A percentile compares a stretch with the other conserved stretches of the same genome.
phyloP scores from a whole-genome alignment of 1,140 invertebrate species.

The Bombus waltoni region DNA sequence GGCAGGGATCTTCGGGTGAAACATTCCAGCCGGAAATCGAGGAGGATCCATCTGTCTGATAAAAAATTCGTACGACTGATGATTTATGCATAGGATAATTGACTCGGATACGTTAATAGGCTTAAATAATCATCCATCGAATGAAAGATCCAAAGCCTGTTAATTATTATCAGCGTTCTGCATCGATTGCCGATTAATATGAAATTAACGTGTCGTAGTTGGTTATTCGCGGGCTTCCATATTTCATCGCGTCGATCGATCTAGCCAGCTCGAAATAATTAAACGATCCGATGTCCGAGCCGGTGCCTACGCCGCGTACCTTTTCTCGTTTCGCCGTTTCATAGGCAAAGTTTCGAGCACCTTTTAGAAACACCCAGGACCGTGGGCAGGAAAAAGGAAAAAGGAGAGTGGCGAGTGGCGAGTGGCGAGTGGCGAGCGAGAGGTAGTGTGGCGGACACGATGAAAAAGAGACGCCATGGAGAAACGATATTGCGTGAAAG shows the following conservation, averaged over 20 bases:
- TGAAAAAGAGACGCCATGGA: slow-evolving; percentile 2
- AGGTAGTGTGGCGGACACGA: background rate
- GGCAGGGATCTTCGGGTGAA: too few species aligned
- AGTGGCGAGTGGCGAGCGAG: background rate
- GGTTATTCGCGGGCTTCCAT: background rate
- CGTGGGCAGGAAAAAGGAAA: background rate
- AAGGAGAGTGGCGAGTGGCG: background rate
- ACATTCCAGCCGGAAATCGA: background rate
- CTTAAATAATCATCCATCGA: background rate
- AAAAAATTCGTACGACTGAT: background rate
- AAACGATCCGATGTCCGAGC: background rate
- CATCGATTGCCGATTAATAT: background rate
- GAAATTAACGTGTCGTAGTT: background rate
- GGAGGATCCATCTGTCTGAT: background rate
- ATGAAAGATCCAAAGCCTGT: background rate
- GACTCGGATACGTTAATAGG: background rate
- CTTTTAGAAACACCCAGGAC: background rate
- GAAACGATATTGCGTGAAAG: slow-evolving; percentile 48
- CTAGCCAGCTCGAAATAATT: background rate
- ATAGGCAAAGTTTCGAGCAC: slow-evolving; percentile 1
- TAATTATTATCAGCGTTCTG: background rate
- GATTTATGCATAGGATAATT: background rate
- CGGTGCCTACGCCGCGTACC: background rate
- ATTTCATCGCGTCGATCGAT: background rate
- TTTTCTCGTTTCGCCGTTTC: too few species aligned